phyloP scores from a whole-genome alignment of 1,140 invertebrate genomes.

The Venturia canescens region DNA sequence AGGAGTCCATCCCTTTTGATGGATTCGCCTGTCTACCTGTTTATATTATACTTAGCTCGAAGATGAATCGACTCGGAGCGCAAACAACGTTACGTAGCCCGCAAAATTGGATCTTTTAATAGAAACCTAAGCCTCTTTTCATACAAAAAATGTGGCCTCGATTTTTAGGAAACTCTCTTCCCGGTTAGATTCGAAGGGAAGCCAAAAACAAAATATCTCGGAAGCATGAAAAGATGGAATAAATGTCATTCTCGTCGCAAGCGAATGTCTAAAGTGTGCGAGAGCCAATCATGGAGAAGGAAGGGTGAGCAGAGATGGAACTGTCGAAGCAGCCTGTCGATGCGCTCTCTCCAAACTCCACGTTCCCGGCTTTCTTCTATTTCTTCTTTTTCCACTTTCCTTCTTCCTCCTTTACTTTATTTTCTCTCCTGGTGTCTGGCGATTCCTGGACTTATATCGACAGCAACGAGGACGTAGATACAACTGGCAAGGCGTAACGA shows the following conservation, averaged over 20 bases:
- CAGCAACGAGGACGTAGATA: not conserved
- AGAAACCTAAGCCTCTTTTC: not conserved
- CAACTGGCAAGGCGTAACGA: not conserved
- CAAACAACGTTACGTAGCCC: too few relatives aligned
- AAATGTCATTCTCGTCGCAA: not conserved
- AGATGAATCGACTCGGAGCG: not conserved
- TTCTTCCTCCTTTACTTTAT: not conserved
- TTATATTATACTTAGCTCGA: conserved; percentile 29
- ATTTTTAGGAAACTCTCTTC: not conserved
- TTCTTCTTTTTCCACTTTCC: not conserved
- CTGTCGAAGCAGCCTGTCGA: conserved; percentile 16
- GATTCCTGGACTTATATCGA: conserved; percentile 1
- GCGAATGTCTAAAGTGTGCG: not conserved
- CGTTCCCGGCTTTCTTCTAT: not conserved
- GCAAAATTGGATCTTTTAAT: too few relatives aligned
- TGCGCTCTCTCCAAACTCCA: conserved; percentile 8
- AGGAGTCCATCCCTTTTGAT: conserved; percentile 13
- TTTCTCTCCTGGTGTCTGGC: not conserved
- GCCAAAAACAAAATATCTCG: too few relatives aligned
- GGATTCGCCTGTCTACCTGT: conserved; percentile 25
- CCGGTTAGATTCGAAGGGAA: too few relatives aligned
- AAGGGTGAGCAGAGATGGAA: not conserved
- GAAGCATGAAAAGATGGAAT: too few relatives aligned
- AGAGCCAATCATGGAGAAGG: not conserved
- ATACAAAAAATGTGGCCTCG: too few relatives aligned